A percentile compares a stretch with the other conserved stretches of the same genome.
phyloP scores from a whole-genome alignment of 2,797 vertebrate genomes.

The Bryconaethiops microstoma region DNA sequence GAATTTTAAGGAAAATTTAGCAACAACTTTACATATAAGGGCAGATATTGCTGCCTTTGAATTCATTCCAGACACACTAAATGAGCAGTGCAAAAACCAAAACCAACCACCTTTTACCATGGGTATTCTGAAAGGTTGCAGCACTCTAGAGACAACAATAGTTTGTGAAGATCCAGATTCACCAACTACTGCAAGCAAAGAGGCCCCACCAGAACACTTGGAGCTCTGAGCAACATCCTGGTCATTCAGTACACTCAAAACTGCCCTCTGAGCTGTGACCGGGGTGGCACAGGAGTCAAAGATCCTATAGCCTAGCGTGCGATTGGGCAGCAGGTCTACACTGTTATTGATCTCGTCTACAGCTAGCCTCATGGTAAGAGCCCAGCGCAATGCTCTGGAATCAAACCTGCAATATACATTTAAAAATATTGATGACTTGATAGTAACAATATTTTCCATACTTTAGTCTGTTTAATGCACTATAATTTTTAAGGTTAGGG shows the following conservation, averaged over 20 bases:
- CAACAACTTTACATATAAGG: too few relatives aligned
- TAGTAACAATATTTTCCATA: background rate
- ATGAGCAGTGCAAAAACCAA: background rate
- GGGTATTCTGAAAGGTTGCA: slow-evolving; percentile 64
- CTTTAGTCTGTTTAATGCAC: background rate
- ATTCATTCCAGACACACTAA: background rate
- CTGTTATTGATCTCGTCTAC: slow-evolving; percentile 64
- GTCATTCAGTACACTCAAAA: slow-evolving; percentile 59
- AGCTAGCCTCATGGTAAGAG: slow-evolving; percentile 62
- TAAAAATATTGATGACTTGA: background rate
- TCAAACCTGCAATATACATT: slow-evolving; percentile 59
- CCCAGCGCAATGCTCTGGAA: slow-evolving; percentile 62
- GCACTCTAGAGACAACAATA: slow-evolving; percentile 62
- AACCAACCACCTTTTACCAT: slow-evolving; percentile 58
- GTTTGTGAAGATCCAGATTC: slow-evolving; percentile 68
- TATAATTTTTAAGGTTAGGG: too few relatives aligned
- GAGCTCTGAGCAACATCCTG: slow-evolving; percentile 35
- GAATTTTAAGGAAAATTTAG: too few relatives aligned
- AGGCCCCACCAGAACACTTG: slow-evolving; percentile 46
- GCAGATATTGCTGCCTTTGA: too few relatives aligned
- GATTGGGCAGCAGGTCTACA: slow-evolving; percentile 55
- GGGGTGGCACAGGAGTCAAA: slow-evolving; percentile 66
- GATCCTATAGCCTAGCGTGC: slow-evolving; percentile 62
- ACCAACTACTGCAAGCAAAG: slow-evolving; percentile 59
- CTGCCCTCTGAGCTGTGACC: slow-evolving; percentile 59